phyloP scores from a whole-genome alignment of 2,797 vertebrate genomes.

The Enteromius treurensis region DNA sequence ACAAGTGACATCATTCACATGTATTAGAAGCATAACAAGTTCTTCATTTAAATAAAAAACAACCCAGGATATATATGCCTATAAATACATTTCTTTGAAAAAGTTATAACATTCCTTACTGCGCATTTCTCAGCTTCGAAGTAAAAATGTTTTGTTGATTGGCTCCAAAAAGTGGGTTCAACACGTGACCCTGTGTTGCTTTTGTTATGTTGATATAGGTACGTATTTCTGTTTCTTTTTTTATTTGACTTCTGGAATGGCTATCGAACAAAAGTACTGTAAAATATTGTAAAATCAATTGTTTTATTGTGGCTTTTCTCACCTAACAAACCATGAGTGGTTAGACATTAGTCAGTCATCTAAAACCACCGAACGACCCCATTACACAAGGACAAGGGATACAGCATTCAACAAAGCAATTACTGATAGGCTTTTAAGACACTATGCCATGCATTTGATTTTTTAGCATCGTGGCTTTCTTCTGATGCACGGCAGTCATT shows the following conservation, averaged over 20 bases:
- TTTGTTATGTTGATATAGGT: too few relatives aligned
- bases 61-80: too few relatives aligned
- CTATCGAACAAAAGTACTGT: too few relatives aligned
- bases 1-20: background rate
- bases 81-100: too few relatives aligned
- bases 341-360: conserved; percentile 4
- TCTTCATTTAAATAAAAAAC: background rate
- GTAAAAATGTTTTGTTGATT: too few relatives aligned
- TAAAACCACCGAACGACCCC: conserved; percentile 19
- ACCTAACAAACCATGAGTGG: background rate
- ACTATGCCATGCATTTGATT: conserved; percentile 25
- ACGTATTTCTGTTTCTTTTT: too few relatives aligned
- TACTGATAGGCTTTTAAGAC: conserved; percentile 43
- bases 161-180: too few relatives aligned
- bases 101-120: too few relatives aligned
- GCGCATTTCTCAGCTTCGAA: too few relatives aligned
- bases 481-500: conserved; percentile 26
- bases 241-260: too few relatives aligned
- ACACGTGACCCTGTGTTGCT: too few relatives aligned
- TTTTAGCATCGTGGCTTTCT: conserved; percentile 22
- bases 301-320: background rate
- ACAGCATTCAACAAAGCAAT: conserved; percentile 36
- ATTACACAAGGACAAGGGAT: conserved; percentile 22
- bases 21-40: background rate
- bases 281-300: background rate